Conservation (phyloP, 2,888 invertebrate species). For the Synergus umbraculus region DNA sequence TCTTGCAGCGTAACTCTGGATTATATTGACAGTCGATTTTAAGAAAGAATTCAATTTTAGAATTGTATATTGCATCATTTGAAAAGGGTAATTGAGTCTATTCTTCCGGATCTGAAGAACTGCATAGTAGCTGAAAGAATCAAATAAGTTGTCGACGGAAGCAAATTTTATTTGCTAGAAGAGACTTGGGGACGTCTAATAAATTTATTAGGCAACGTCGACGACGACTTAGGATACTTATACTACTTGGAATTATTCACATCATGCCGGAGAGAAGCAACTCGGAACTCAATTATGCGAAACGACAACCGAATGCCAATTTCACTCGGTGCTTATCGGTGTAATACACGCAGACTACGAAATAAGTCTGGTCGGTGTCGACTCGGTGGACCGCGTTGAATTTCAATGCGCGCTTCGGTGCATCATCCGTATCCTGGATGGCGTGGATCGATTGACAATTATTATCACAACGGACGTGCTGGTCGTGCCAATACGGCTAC, state of each 20-base stretch:
- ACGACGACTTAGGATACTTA: conserved; percentile 41
- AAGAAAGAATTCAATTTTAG: too few species aligned
- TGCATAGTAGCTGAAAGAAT: background rate
- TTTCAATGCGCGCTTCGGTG: conserved; percentile 59
- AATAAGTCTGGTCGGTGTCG: conserved; percentile 67
- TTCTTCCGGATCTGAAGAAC: background rate
- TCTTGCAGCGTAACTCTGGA: too few species aligned
- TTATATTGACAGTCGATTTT: too few species aligned
- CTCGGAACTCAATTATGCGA: conserved; percentile 75
- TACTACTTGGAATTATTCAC: conserved; percentile 67
- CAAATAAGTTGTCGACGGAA: conserved; percentile 7
- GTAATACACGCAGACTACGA: conserved; percentile 66
- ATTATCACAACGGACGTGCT: conserved; percentile 60
- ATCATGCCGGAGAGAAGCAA: conserved; percentile 68
- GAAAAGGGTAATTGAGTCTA: background rate
- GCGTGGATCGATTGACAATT: conserved; percentile 63
- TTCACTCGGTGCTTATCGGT: conserved; percentile 65
- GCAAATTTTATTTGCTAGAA: conserved; percentile 18
- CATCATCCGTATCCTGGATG: conserved; percentile 46
- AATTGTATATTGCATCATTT: background rate
- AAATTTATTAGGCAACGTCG: conserved; percentile 49
- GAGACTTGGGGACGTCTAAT: conserved; percentile 21
- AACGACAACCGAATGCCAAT: conserved; percentile 73
- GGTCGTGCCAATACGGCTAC: conserved; percentile 44
- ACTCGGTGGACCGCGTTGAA: conserved; percentile 62